phyloP scores from a whole-genome alignment of 2,113 vertebrate genomes.

The Cichladusa arquata region DNA sequence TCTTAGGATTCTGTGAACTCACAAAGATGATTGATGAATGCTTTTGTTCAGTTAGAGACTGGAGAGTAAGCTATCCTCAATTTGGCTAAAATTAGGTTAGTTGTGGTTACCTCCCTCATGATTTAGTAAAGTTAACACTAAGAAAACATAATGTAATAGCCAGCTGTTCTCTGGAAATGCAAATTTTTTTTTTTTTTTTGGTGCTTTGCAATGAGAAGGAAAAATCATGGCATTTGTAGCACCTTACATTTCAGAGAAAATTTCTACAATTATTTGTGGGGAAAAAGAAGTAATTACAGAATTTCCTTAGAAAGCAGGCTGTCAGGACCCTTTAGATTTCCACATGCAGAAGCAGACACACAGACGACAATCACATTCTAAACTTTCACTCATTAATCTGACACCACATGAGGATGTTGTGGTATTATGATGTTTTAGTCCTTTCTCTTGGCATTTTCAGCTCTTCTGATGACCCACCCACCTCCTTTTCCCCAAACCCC shows the following conservation, averaged over 20 bases:
- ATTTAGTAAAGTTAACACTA: background rate
- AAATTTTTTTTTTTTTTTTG: background rate
- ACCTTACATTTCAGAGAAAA: background rate
- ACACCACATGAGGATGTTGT: background rate
- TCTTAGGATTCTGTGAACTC: background rate
- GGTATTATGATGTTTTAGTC: background rate
- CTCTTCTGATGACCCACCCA: background rate
- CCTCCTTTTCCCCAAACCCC: background rate
- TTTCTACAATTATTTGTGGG: background rate
- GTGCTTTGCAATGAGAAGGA: background rate
- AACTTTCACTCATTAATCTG: background rate
- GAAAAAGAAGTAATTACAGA: background rate
- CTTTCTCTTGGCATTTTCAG: background rate
- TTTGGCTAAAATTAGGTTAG: constrained; percentile 8
- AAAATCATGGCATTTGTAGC: background rate
- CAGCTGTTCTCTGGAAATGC: background rate
- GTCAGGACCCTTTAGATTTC: background rate
- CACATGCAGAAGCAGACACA: background rate
- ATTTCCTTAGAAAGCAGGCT: background rate
- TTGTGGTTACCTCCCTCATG: background rate
- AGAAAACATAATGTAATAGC: background rate
- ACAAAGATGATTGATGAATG: background rate
- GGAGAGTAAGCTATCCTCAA: background rate
- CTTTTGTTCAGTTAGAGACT: background rate
- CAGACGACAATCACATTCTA: background rate